A percentile compares a stretch with the other conserved stretches of the same genome.
phyloP scores from a whole-genome alignment of 2,797 vertebrate genomes.

The Argya squamiceps region DNA sequence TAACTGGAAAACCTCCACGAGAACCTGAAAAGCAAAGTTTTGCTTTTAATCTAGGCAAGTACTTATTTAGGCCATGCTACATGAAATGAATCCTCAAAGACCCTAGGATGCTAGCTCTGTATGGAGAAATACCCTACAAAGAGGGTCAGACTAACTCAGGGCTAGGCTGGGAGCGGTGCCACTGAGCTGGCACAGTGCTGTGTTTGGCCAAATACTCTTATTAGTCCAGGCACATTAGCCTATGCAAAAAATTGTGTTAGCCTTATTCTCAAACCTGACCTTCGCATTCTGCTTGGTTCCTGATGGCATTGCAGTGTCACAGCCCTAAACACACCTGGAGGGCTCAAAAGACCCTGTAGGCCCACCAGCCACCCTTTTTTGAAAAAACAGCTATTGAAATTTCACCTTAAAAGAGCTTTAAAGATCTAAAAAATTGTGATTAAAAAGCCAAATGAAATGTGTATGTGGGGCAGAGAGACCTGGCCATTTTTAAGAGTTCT shows the following conservation, averaged over 20 bases:
- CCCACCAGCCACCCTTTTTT: neutral
- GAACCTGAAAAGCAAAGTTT: neutral
- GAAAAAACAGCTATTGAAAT: neutral
- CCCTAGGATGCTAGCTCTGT: fast-evolving
- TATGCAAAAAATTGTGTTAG: neutral
- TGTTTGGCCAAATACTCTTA: neutral
- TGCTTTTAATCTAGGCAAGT: neutral
- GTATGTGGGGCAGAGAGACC: neutral
- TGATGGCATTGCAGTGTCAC: neutral
- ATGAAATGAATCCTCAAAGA: neutral
- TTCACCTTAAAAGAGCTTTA: neutral
- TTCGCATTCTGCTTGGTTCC: neutral
- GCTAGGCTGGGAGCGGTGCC: neutral
- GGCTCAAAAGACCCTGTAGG: neutral
- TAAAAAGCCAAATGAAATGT: neutral
- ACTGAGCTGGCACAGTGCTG: neutral
- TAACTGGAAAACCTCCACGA: neutral
- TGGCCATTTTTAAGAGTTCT: neutral
- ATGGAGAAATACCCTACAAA: neutral
- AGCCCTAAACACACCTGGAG: neutral
- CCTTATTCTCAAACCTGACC: neutral
- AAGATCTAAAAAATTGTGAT: neutral
- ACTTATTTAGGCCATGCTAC: neutral
- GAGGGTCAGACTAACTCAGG: neutral
- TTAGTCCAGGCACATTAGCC: neutral